Evolutionary conservation across 1,140 invertebrate species (phyloP).

Genomic region (Drosophila bipectinata): DNA sequence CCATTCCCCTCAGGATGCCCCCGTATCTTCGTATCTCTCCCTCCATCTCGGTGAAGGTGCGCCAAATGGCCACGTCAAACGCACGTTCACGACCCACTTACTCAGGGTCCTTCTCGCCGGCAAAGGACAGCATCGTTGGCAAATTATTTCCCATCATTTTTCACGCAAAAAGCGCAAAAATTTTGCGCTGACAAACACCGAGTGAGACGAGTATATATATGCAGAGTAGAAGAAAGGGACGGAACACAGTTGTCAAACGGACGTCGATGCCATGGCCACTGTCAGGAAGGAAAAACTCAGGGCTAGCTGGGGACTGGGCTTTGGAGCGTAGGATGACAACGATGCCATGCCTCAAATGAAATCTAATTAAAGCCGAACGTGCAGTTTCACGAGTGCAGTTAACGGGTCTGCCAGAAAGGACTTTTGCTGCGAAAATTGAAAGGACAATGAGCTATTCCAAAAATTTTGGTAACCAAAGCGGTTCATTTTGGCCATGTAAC

Average conservation of each 20-base stretch:
- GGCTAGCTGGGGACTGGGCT: not conserved
- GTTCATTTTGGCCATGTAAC: conserved; percentile 14
- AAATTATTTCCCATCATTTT: conserved; percentile 81
- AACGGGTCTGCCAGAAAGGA: conserved; percentile 20
- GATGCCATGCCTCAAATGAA: conserved; percentile 57
- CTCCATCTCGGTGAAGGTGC: conserved; percentile 40
- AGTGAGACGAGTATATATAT: conserved; percentile 6
- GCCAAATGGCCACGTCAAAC: conserved; percentile 70
- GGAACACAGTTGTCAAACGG: conserved; percentile 60
- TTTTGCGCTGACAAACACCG: conserved; percentile 42
- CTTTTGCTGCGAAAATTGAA: conserved; percentile 22
- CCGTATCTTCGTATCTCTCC: not conserved
- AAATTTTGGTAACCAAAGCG: conserved; percentile 46
- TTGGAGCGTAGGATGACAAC: conserved; percentile 2
- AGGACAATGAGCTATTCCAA: conserved; percentile 22
- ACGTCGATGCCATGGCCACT: conserved; percentile 20
- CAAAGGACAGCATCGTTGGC: conserved; percentile 44
- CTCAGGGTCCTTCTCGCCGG: conserved; percentile 44
- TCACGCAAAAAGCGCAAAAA: conserved; percentile 71
- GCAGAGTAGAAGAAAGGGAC: conserved; percentile 20
- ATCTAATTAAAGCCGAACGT: conserved; percentile 75
- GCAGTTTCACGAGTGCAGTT: conserved; percentile 55
- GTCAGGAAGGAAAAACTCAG: conserved; percentile 1
- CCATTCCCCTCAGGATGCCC: not conserved
- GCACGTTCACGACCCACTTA: conserved; percentile 69